Evolutionary conservation across 2,797 vertebrate species (phyloP).

Genomic region (Chiloscyllium punctatum): DNA sequence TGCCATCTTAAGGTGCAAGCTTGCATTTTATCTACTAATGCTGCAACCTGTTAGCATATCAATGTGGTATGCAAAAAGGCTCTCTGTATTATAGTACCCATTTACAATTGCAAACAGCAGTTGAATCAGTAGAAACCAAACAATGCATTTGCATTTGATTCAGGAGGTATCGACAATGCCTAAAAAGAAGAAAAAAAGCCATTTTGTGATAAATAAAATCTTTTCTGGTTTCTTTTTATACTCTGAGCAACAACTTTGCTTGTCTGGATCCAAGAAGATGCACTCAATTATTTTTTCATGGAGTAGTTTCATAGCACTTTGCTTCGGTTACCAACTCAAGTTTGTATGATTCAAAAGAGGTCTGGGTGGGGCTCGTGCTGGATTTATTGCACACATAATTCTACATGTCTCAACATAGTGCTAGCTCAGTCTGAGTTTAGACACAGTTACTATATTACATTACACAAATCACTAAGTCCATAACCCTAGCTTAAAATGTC

Average conservation of each 20-base stretch:
- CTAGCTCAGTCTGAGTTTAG: background rate
- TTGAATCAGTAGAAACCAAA: background rate
- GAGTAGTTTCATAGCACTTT: background rate
- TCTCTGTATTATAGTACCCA: background rate
- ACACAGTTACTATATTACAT: background rate
- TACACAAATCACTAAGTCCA: background rate
- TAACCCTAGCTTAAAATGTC: background rate
- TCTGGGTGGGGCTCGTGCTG: background rate
- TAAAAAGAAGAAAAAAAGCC: background rate
- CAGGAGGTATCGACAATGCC: background rate
- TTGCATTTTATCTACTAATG: background rate
- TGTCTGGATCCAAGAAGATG: background rate
- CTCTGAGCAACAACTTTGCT: background rate
- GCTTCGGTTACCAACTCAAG: background rate
- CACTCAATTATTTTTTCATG: background rate
- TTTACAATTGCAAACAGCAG: background rate
- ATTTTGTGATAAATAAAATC: background rate
- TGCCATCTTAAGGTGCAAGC: background rate
- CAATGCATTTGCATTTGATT: background rate
- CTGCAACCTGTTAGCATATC: background rate
- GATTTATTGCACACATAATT: background rate
- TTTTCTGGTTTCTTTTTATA: background rate
- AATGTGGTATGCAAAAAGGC: background rate
- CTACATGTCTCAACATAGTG: background rate
- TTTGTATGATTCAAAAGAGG: background rate